Evolutionary conservation across 2,797 vertebrate species (phyloP), one percentile per base, ranked within the genome.

Genomic region (Sebastes taczanowskii): DNA sequence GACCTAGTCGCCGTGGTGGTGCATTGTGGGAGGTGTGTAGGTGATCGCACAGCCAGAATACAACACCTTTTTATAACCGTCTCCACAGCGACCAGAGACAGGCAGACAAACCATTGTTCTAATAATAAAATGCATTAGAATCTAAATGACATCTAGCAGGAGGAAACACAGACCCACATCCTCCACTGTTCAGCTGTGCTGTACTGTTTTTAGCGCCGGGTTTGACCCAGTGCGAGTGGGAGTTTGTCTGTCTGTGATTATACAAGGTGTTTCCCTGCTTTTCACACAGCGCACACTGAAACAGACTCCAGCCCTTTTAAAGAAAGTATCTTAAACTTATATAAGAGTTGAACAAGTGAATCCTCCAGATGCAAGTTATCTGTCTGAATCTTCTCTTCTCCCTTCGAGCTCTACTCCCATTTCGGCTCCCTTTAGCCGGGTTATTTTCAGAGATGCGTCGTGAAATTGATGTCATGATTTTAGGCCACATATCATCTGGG

Each of bases 1-100:
- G 98, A 99, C 94, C 92, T 99, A 84, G 98, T 99, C 0, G 98
- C 98, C 0, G 98, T 99, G 63, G 98, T 99, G 5, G 98, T 99
- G 66, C 98, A 99, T 94, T 99, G 98, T 78, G 98, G 98, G 92
- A 99, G 98, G 98, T 98, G 77, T 73, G 86, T 87, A 82, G 76
- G 22, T 46, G 55, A 78, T 74, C 65, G 8, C 69, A 83, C 63
- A 35, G 35, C 25, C 2, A 25, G 34, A 79, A 66, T 32, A 14
- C 22, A 52, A 62, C 70, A 64, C 18, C 25, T 30, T 27, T 56
- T 61, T 74, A 16, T 58, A 35, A 49, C 22, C 0, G 9, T 76
- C 68, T 68, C 49, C 49, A 67, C 63, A 78, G 82, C 65, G 77
- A 75, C 65, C 59, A 27, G 30, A 68, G 55, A 58, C 27, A 25